These are phyloP conservation scores for Autographa pulchrina DNA, from an alignment of 2,888 invertebrate genomes.

Conservation along the genomic window DNA sequence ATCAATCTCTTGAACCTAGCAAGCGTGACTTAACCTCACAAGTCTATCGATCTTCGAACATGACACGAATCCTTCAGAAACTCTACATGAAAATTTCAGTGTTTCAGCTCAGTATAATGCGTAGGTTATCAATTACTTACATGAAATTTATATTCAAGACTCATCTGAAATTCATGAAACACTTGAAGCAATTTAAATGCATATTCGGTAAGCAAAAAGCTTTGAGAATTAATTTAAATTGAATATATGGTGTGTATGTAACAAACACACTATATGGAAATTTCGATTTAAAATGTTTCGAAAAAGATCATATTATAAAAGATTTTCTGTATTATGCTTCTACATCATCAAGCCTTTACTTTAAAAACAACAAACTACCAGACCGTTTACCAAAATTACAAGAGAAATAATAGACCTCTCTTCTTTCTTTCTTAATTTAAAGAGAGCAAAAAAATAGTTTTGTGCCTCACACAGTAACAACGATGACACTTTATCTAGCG, in stretches of 20 bases:
- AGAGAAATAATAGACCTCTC: too few relatives aligned
- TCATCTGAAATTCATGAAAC: slow-evolving; percentile 6
- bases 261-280: neutral
- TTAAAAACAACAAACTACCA: too few relatives aligned
- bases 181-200: neutral
- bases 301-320: neutral
- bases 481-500: too few relatives aligned
- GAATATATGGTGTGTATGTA: neutral
- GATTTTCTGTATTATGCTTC: too few relatives aligned
- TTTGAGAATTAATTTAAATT: slow-evolving; percentile 5
- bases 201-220: neutral
- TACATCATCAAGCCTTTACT: too few relatives aligned
- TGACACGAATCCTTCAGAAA: neutral
- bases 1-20: neutral
- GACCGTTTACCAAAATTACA: too few relatives aligned
- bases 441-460: too few relatives aligned
- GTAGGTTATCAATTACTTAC: slow-evolving; percentile 1
- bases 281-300: neutral
- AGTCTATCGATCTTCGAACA: neutral
- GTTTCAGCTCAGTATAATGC: neutral
- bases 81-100: neutral
- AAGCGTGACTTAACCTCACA: neutral
- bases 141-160: slow-evolving; percentile 2
- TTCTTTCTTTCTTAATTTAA: too few relatives aligned
- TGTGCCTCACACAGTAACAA: too few relatives aligned